Percentiles rank a stretch among this genome's conserved stretches.
phyloP scores from a whole-genome alignment of 1,140 invertebrate species.

The Intoshia linei region DNA sequence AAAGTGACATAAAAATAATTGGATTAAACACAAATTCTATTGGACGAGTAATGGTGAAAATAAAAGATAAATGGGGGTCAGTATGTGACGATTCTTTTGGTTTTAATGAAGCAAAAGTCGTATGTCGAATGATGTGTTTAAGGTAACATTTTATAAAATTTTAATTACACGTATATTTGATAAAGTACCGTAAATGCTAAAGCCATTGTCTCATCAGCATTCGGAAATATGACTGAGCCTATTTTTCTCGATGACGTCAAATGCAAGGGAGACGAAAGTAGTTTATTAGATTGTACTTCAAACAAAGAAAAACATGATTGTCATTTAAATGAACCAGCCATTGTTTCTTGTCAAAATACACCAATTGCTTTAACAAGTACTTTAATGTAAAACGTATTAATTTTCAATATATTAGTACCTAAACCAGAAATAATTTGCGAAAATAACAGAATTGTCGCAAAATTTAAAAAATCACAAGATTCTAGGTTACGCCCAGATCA shows the following conservation, averaged over 20 bases:
- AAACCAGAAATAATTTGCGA: conserved; percentile 4
- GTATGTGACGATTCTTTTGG: conserved; percentile 73
- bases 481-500: conserved; percentile 9
- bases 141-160: too few species aligned
- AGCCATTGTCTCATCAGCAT: conserved; percentile 1
- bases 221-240: conserved; percentile 4
- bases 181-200: too few species aligned
- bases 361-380: too few species aligned
- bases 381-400: too few species aligned
- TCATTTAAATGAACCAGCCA: too few species aligned
- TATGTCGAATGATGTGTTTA: conserved; percentile 38
- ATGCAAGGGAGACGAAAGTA: conserved; percentile 1
- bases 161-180: too few species aligned
- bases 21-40: too few species aligned
- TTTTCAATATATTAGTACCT: too few species aligned
- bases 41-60: conserved; percentile 38
- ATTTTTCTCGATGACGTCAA: conserved; percentile 1
- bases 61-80: conserved; percentile 47
- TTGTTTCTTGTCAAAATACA: too few species aligned
- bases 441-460: conserved; percentile 8
- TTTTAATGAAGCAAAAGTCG: conserved; percentile 37
- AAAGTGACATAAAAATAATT: too few species aligned
- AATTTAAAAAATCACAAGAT: conserved; percentile 9
- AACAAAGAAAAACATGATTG: too few species aligned
- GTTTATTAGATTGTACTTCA: conserved; percentile 1